Evolutionary conservation across 2,113 vertebrate species (phyloP), one percentile per base, ranked within the genome.

Genomic region (Aldabrachelys gigantea): DNA sequence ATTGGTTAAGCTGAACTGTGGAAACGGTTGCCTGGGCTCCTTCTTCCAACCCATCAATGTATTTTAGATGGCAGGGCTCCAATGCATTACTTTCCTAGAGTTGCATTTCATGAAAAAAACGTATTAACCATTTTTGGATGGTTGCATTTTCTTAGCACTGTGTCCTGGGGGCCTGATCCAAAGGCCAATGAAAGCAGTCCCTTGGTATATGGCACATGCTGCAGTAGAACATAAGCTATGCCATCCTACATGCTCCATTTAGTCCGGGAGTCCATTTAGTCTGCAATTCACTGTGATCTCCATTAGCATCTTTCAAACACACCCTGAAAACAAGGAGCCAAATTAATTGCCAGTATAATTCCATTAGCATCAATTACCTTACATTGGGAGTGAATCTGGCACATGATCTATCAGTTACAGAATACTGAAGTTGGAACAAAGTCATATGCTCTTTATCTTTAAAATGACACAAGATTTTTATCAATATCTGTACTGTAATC

Each of bases 401-500:
- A 16, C 29, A 14, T 31, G 57, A 62, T 29, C 5, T 35, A 31
- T 35, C 62, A 90, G 69, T 53, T 53, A 52, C 29, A 72, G 54
- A 92, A 94, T 94, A 87, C 25, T 72, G 6, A 80, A 91, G 3
- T 84, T 62, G 90, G 81, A 29, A 86, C 56, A 87, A 88, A 86
- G 75, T 53, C 84, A 91, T 47, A 22, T 10, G 14, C 31, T 19
- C 35, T 29, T 47, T 65, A 27, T 8, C 11, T n/a, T 22, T n/a
- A 59, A 17, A 57, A 89, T n/a, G 9, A 44, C 29, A 16, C 49
- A 22, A 53, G 52, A 53, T 53, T 22, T 7, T 7, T 56, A 65
- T 21, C 24, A 56, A n/a, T 62, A 49, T 53, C 41, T 86, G 53
- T 89, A 52, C 50, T 69, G 94, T 94, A 50, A 53, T 85, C 11